Evolutionary conservation across 2,797 vertebrate species (phyloP).

Genomic region (Scolopax rusticola): DNA sequence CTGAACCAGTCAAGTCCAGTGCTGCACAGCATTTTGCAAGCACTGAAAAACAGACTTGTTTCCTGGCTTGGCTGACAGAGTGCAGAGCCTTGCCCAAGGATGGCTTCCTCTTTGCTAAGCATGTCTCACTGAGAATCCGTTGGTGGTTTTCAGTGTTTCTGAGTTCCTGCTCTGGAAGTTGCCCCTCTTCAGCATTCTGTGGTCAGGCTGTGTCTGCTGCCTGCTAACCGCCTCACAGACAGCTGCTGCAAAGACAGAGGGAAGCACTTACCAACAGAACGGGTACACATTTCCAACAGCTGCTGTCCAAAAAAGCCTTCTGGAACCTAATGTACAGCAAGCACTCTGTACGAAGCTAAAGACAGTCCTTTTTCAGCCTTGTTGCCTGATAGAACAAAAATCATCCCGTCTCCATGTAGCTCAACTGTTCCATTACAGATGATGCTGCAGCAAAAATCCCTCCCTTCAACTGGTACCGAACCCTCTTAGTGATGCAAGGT

Average conservation of each 20-base stretch:
- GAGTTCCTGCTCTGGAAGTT: neutral
- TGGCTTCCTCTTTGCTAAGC: conserved; percentile 2
- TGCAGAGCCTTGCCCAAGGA: neutral
- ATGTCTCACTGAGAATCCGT: neutral
- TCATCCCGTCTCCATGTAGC: fast-evolving
- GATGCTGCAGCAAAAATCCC: neutral
- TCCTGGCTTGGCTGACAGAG: neutral
- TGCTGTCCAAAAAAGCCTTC: neutral
- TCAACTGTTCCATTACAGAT: neutral
- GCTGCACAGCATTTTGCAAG: neutral
- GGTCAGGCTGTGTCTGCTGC: neutral
- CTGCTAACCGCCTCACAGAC: neutral
- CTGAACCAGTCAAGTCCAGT: neutral
- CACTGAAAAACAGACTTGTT: neutral
- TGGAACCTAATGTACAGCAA: neutral
- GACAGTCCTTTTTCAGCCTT: neutral
- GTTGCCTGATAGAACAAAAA: neutral
- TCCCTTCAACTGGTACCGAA: neutral
- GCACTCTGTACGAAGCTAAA: neutral
- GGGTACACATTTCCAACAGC: neutral
- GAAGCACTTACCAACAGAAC: neutral
- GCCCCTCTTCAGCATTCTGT: neutral
- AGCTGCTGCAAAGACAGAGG: neutral
- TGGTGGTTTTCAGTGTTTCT: neutral
- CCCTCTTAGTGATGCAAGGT: too few species aligned